Percentiles rank a stretch among this genome's conserved stretches.
These are phyloP conservation scores for Haliclystus octoradiatus DNA, from an alignment of 30 jellyfish, hydroid and myxozoan genomes.

Conservation along the genomic window DNA sequence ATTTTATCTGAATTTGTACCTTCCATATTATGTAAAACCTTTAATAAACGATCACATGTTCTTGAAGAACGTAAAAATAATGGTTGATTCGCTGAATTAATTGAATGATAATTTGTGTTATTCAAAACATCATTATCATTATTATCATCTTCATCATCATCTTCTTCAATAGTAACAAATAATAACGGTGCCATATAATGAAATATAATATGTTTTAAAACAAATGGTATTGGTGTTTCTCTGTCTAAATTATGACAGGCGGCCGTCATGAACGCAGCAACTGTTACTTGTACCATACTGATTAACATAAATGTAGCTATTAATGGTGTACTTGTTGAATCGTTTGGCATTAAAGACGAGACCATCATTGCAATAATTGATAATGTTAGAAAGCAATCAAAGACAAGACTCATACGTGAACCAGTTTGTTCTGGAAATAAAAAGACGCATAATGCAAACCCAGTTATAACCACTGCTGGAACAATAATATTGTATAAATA, in stretches of 20 bases:
- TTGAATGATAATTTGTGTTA: too few relatives aligned
- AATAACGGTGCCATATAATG: constrained; percentile 32
- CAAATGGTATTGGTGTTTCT: constrained; percentile 15
- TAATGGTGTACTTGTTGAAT: constrained; percentile 45
- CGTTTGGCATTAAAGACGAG: constrained; percentile 56
- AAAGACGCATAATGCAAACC: constrained; percentile 40
- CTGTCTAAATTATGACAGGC: constrained; percentile 23
- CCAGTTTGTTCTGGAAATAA: constrained; percentile 57
- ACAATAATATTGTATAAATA: constrained; percentile 43
- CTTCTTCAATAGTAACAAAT: constrained; percentile 7
- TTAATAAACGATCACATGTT: too few relatives aligned
- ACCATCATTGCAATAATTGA: constrained; percentile 62
- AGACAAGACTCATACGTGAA: constrained; percentile 50
- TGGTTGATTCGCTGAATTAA: too few relatives aligned
- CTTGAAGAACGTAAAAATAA: too few relatives aligned
- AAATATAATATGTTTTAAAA: constrained; percentile 15
- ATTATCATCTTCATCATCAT: too few relatives aligned
- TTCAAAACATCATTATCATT: too few relatives aligned
- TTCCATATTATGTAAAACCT: too few relatives aligned
- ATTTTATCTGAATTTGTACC: too few relatives aligned
- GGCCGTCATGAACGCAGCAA: constrained; percentile 21
- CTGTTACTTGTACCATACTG: constrained; percentile 36
- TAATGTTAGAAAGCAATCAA: constrained; percentile 46
- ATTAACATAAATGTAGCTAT: constrained; percentile 49
- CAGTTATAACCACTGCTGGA: constrained; percentile 46